Evolutionary conservation across 2,888 invertebrate genomes (phyloP).

Genomic region (Plebejus anna): DNA sequence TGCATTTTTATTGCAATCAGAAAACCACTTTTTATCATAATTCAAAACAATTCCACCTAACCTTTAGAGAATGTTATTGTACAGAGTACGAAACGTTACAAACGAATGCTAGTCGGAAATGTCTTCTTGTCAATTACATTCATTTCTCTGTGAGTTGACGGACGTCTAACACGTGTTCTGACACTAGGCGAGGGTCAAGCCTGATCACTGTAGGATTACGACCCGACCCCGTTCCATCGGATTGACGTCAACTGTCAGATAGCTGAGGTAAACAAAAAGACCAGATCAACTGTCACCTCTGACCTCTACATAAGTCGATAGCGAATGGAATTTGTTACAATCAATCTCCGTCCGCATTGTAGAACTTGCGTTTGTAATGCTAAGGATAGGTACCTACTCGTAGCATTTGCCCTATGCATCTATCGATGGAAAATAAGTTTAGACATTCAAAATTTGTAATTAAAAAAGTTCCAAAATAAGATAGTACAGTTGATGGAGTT

Average conservation of each 20-base stretch:
- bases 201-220: slow-evolving; percentile 38
- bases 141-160: slow-evolving; percentile 19
- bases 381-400: not conserved
- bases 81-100: not conserved
- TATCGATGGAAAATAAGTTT: not conserved
- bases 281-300: slow-evolving; percentile 44
- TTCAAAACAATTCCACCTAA: not conserved
- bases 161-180: slow-evolving; percentile 31
- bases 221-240: slow-evolving; percentile 47
- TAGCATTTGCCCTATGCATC: not conserved
- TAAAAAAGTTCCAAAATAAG: not conserved
- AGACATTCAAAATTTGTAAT: not conserved
- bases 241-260: slow-evolving; percentile 75
- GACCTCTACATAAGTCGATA: slow-evolving; percentile 30
- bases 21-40: not conserved
- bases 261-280: slow-evolving; percentile 63
- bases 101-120: not conserved
- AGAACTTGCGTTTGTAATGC: not conserved
- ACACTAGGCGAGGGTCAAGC: slow-evolving; percentile 24
- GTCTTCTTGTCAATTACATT: slow-evolving; percentile 20
- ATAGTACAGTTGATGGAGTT: not conserved
- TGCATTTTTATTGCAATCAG: not conserved
- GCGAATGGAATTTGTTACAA: slow-evolving; percentile 14
- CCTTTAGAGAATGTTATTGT: not conserved
- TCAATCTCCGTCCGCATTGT: slow-evolving; percentile 27